Conservation (phyloP, 1,140 invertebrate genomes). For the Drosophila arizonae region DNA sequence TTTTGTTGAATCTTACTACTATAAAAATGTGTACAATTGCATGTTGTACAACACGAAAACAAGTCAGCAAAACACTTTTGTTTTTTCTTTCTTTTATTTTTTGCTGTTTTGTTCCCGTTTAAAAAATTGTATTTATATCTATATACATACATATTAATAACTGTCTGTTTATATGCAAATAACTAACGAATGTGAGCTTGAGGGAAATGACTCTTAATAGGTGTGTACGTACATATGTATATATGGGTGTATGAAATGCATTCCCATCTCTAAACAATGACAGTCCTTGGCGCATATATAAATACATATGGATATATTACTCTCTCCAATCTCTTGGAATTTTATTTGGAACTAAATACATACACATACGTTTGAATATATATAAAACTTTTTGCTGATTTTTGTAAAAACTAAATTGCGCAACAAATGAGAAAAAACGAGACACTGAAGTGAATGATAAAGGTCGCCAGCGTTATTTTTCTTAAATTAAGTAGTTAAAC, state of each 20-base stretch:
- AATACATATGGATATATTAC: no score
- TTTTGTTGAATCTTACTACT: conserved; percentile 25
- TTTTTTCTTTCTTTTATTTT: background rate
- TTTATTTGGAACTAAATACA: no score
- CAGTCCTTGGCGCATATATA: no score
- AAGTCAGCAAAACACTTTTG: conserved; percentile 62
- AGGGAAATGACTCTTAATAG: no score
- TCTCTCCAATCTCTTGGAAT: no score
- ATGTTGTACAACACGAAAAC: conserved; percentile 67
- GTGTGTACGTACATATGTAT: no score
- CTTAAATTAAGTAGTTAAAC: no score
- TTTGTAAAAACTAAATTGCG: conserved; percentile 16
- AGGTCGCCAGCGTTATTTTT: background rate
- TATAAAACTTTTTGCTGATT: conserved; percentile 54
- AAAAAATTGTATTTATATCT: background rate
- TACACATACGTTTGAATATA: no score
- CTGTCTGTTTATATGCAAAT: no score
- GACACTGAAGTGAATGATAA: background rate
- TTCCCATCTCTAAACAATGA: no score
- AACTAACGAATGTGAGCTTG: no score
- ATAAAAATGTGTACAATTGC: conserved; percentile 70
- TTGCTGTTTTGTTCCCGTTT: background rate
- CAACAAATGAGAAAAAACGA: conserved; percentile 5
- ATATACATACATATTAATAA: background rate
- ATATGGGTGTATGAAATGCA: no score